A percentile compares a stretch with the other conserved stretches of the same genome.
Conservation (phyloP, 1,140 invertebrate genomes). For the Heliconius melpomene region DNA sequence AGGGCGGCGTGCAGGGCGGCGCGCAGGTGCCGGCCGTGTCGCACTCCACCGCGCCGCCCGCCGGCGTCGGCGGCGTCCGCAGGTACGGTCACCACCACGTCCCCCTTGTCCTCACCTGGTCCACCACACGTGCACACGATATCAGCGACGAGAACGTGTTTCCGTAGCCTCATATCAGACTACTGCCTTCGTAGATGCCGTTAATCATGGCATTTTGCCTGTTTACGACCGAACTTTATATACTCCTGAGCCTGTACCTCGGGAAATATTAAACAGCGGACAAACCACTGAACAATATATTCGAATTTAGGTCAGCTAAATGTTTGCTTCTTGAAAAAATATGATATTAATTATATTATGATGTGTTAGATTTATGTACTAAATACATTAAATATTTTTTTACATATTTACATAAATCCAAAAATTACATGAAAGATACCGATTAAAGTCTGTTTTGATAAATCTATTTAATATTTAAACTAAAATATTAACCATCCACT, state of each 20-base stretch:
- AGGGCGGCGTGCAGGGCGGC: slow-evolving; percentile 54
- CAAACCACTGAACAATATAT: neutral
- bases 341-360: neutral
- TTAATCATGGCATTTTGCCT: neutral
- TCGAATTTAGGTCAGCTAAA: neutral
- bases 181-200: neutral
- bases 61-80: slow-evolving; percentile 72
- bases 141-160: slow-evolving; percentile 23
- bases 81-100: slow-evolving; percentile 52
- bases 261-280: neutral
- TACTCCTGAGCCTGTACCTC: slow-evolving; percentile 4
- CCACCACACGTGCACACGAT: slow-evolving; percentile 12
- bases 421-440: no score
- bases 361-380: neutral
- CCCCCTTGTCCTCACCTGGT: slow-evolving; percentile 6
- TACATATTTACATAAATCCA: no score
- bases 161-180: slow-evolving; percentile 14
- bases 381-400: neutral
- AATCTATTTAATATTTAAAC: no score
- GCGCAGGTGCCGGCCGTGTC: slow-evolving; percentile 75
- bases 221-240: slow-evolving; percentile 20
- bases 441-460: no score
- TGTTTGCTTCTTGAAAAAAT: neutral
- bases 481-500: neutral
- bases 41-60: slow-evolving; percentile 74